Conservation (phyloP, 1,140 invertebrate genomes). For the Aphis craccivora region DNA sequence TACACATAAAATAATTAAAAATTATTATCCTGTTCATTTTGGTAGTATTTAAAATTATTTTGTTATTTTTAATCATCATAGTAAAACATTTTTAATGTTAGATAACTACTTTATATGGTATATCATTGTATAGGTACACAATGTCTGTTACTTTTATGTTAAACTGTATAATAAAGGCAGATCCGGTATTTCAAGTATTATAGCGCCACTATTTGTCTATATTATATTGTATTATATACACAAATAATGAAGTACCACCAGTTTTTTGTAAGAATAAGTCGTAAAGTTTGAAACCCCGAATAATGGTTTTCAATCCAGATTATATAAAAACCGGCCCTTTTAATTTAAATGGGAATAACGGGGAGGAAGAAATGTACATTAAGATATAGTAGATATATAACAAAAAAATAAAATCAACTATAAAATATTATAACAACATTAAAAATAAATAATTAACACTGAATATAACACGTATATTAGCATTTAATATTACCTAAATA, state of each 20-base stretch:
- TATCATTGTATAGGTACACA: background rate
- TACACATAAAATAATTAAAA: background rate
- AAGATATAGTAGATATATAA: background rate
- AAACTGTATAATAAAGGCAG: constrained; percentile 9
- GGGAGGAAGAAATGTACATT: background rate
- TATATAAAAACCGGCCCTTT: background rate
- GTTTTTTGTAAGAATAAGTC: constrained; percentile 15
- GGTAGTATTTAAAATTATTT: background rate
- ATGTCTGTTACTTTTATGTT: constrained; percentile 8
- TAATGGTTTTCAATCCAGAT: background rate
- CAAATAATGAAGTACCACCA: background rate
- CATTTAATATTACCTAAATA: background rate
- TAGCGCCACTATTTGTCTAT: constrained; percentile 38
- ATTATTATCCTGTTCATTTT: background rate
- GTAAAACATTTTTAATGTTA: constrained; percentile 28
- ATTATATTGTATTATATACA: background rate
- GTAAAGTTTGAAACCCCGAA: constrained; percentile 23
- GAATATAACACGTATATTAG: background rate
- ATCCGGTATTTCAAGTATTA: constrained; percentile 39
- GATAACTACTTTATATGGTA: background rate
- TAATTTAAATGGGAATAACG: background rate
- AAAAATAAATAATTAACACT: background rate
- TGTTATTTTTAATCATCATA: background rate
- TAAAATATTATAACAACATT: background rate
- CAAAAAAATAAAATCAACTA: background rate